Evolutionary conservation across 2,888 invertebrate species (phyloP).

Genomic region (Pilophorus perplexus): DNA sequence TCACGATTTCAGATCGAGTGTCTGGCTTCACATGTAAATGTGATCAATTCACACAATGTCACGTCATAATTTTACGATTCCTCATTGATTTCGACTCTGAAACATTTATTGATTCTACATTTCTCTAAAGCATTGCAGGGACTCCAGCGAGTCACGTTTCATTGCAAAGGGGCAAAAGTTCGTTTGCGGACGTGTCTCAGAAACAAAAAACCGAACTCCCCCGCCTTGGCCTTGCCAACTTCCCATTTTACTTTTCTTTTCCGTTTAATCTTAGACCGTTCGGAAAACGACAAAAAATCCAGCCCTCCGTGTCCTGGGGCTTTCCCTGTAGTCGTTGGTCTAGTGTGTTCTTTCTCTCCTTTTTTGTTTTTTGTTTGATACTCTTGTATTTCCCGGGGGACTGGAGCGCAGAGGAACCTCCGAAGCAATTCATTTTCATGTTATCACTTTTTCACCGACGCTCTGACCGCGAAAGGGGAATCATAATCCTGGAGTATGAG

Average conservation of each 20-base stretch:
- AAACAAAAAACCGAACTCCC: slow-evolving; percentile 10
- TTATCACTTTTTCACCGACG: slow-evolving; percentile 6
- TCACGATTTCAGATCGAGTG: too few relatives aligned
- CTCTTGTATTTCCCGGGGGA: slow-evolving; percentile 27
- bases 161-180: slow-evolving; percentile 12
- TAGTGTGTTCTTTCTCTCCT: neutral
- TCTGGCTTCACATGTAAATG: too few relatives aligned
- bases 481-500: too few relatives aligned
- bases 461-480: neutral
- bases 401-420: neutral
- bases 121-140: too few relatives aligned
- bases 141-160: slow-evolving; percentile 16
- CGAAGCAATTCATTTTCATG: too few relatives aligned
- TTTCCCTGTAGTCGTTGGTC: neutral
- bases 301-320: slow-evolving; percentile 1
- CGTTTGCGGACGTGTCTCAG: slow-evolving; percentile 6
- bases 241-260: slow-evolving; percentile 26
- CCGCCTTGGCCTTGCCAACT: slow-evolving; percentile 3
- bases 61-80: too few relatives aligned
- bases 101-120: too few relatives aligned
- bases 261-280: slow-evolving; percentile 33
- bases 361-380: neutral
- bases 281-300: slow-evolving; percentile 27
- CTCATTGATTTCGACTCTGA: too few relatives aligned
- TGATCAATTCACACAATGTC: too few relatives aligned